Conservation (phyloP, 2,888 invertebrate species). For the Phalera bucephala region DNA sequence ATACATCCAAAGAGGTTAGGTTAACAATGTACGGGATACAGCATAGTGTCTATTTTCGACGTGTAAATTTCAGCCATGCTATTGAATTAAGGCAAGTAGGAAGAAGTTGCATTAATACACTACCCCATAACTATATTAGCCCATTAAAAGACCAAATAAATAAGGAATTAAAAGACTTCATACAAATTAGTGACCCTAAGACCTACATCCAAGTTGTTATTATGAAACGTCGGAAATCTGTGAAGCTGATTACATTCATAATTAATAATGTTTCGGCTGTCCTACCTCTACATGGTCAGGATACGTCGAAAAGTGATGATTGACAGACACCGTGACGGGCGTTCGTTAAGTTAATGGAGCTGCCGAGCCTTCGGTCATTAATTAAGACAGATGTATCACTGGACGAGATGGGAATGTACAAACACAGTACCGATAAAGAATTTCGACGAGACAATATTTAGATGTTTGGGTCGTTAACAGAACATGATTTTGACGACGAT, state of each 20-base stretch:
- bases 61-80: no score
- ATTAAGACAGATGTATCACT: constrained; percentile 48
- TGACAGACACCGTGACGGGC: constrained; percentile 52
- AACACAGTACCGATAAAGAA: constrained; percentile 8
- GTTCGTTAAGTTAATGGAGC: constrained; percentile 54
- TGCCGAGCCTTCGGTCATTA: constrained; percentile 41
- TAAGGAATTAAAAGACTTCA: no score
- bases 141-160: no score
- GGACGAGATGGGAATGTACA: constrained; percentile 9
- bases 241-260: constrained; percentile 26
- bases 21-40: no score
- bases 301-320: constrained; percentile 39
- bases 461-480: not conserved
- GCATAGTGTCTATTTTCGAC: no score
- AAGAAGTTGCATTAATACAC: no score
- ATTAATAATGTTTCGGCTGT: constrained; percentile 34
- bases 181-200: no score
- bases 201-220: constrained; percentile 10
- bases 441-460: not conserved
- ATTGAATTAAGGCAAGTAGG: no score
- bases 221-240: constrained; percentile 19
- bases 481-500: no score
- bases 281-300: constrained; percentile 26
- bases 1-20: no score
- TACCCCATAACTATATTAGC: no score